Base-by-base conservation (phyloP, 1,140 invertebrate genomes). In the Listronotus bonariensis region DNA sequence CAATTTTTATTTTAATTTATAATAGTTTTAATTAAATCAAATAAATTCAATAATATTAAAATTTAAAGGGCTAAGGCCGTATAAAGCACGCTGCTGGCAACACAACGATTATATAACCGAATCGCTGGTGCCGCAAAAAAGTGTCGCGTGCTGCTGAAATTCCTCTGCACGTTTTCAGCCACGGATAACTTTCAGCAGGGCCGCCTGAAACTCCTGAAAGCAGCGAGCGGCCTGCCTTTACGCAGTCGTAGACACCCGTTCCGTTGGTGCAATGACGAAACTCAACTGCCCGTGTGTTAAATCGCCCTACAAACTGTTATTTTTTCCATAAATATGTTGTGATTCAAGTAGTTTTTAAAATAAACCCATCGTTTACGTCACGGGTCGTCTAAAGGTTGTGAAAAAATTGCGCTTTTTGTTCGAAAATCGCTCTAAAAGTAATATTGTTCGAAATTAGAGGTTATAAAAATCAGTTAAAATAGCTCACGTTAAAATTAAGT, bases 191-290 rank as follows among this genome's bases (percentile, higher is more conserved):
- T 52, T 36, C 58, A 43, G 58, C 46, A 43, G 54, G 42, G 20
- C 58, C 31, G 46, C 42, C 45, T 49, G 58, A 56, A 56, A 56
- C 11, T 32, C 38, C 32, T 20, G 48, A 32, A 41, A 65, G 43
- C 55, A 42, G 69, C 77, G 77, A 64, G 74, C 77, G 72, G 46
- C 36, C 62, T 75, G 40, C 43, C 48, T 62, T 11, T 53, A 58
- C 55, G 55, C 55, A 58, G 55, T 46, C 55, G 55, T 58, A 38
- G 15, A 40, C 41, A 26, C 38, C 56, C 43, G 36, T 65, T 62
- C 65, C 31, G 40, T 64, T 59, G 55, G 62, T 71, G 69, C 69
- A 71, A 66, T 71, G 69, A 71, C 69, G 69, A 71, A 45, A 61
- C 18, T 51, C 34, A 59, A 68, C 68, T 69, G 70, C 56, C 68